Evolutionary conservation across 1,140 invertebrate genomes (phyloP), one percentile per base, ranked within the genome.

Genomic region (Pseudomyrmex dendroicus): DNA sequence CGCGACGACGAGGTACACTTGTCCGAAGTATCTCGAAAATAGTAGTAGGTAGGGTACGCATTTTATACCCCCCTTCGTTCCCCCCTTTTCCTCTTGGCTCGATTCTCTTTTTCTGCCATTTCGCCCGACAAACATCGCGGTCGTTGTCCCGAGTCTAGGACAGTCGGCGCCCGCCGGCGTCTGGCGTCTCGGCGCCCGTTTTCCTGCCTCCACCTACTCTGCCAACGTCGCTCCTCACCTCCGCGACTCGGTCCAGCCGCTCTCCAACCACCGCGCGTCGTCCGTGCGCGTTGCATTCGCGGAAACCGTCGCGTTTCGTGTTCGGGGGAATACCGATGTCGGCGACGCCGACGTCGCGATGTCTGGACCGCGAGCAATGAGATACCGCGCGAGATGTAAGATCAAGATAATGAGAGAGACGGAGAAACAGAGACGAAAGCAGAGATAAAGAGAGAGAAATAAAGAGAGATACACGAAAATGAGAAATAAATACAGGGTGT

Each of bases 101-200:
- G 82, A 1, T 22, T 56, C 72, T 56, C 72, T 78, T 89, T 82
- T 88, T 64, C 67, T 12, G 25, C 57, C 84, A 70, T 88, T 85
- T 78, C 35, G 84, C 77, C 70, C 84, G 86, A 83, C 77, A 88
- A 89, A 89, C 73, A 83, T 73, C 86, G 78, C 77, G 87, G 87
- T 88, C 87, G 84, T 89, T 83, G 86, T 88, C 86, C 80, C 84
- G 80, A 88, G 86, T 89, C 87, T 88, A 89, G 87, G 87, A 89
- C 80, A 86, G 48, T 17, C 86, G 87, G 87, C 87, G 87, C 87
- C 87, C 78, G 73, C 87, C 78, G 73, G 57, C 78, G 87, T 89
- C 87, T 88, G 87, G 68, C 87, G 80, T 89, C 87, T 67, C 83
- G 84, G 82, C 86, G 89, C 88, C 84, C 77, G 62, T 48, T 87